Percentiles rank a stretch among this genome's conserved stretches.
These are phyloP conservation scores for Stomatorhinus ivindoensis DNA, from an alignment of 2,113 vertebrate genomes.

Conservation along the genomic window DNA sequence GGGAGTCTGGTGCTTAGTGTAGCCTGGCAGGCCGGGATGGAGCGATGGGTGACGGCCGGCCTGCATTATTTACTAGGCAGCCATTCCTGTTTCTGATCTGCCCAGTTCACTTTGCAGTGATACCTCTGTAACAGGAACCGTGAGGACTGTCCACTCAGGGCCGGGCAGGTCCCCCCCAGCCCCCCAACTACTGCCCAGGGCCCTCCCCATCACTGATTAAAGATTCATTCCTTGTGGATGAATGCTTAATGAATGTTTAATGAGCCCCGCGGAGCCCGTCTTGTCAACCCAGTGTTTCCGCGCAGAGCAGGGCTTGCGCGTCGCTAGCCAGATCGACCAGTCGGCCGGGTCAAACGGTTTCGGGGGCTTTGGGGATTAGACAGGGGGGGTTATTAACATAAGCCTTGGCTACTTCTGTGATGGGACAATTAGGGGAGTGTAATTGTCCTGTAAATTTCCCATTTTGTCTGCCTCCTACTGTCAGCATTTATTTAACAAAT, in stretches of 20 bases:
- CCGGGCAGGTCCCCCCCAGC: neutral
- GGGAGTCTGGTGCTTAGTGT: neutral
- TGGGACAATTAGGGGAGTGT: neutral
- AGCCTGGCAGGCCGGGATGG: no score
- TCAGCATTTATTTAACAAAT: constrained; percentile 4
- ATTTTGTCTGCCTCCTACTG: neutral
- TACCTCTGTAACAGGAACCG: neutral
- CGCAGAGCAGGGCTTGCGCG: neutral
- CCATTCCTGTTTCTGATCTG: neutral
- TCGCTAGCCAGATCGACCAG: neutral
- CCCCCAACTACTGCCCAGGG: neutral
- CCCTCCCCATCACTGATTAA: constrained; percentile 3
- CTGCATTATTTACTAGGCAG: neutral
- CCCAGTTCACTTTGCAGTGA: neutral
- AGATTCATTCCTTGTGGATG: constrained; percentile 5
- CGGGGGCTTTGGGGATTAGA: neutral
- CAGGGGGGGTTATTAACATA: neutral
- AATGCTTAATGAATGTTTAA: constrained; percentile 16
- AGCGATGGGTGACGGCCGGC: neutral
- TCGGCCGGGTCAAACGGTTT: neutral
- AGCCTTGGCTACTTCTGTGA: neutral
- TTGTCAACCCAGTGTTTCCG: neutral
- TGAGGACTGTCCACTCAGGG: neutral
- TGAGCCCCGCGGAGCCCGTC: neutral
- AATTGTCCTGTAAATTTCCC: neutral